Conservation (phyloP, 2,888 invertebrate genomes). For the Rhyacophila evoluta region DNA sequence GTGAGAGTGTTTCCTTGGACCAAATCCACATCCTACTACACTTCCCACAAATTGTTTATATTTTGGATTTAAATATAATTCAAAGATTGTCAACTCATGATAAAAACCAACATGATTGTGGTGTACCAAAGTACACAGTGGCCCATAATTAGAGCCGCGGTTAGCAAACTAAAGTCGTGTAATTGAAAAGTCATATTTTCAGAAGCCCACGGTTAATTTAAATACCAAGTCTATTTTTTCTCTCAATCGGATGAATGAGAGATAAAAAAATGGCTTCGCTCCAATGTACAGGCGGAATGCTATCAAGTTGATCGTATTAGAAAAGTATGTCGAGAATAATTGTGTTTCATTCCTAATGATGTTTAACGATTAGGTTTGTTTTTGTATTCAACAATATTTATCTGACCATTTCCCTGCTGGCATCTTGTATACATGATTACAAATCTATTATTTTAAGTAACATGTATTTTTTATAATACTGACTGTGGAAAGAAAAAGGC, state of each 20-base stretch:
- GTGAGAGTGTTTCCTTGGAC: too few species aligned
- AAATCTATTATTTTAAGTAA: too few species aligned
- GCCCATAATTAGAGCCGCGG: constrained; percentile 40
- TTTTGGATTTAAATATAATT: too few species aligned
- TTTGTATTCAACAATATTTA: not conserved
- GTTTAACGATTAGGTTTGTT: not conserved
- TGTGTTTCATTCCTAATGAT: constrained; percentile 18
- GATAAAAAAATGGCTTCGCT: not conserved
- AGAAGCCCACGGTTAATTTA: constrained; percentile 24
- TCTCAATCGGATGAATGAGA: constrained; percentile 4
- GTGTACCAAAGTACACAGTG: constrained; percentile 32
- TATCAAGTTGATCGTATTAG: constrained; percentile 9
- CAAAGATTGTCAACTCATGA: constrained; percentile 4
- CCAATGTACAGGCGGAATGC: not conserved
- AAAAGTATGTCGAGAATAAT: constrained; percentile 18
- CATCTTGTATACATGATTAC: too few species aligned
- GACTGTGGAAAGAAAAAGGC: too few species aligned
- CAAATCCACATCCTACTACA: too few species aligned
- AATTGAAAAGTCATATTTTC: constrained; percentile 24
- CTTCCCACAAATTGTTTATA: too few species aligned
- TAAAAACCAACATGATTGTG: constrained; percentile 43
- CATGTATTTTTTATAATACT: too few species aligned
- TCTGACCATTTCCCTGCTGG: too few species aligned
- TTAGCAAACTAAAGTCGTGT: constrained; percentile 25
- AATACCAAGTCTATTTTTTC: not conserved